A percentile compares a stretch with the other conserved stretches of the same genome.
Evolutionary conservation across 2,113 vertebrate species (phyloP).

Genomic region (Neotoma lepida): DNA sequence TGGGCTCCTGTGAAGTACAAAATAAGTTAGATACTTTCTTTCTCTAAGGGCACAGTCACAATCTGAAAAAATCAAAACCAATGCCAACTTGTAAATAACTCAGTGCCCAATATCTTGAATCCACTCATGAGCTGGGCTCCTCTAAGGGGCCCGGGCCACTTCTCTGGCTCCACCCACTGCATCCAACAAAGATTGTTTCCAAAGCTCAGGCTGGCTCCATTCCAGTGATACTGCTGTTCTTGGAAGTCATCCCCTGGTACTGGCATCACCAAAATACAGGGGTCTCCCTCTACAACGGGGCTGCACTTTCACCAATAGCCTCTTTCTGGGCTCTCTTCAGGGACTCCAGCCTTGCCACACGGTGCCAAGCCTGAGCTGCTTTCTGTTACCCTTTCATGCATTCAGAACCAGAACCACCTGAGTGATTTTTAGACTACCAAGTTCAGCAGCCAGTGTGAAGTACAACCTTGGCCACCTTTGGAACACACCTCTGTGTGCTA

Average conservation of each 20-base stretch:
- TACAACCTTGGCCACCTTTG: neutral
- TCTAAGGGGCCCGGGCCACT: neutral
- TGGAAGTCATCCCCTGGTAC: neutral
- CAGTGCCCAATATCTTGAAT: neutral
- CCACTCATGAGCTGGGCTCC: neutral
- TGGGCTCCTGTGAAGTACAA: neutral
- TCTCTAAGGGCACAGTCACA: neutral
- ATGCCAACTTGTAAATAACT: neutral
- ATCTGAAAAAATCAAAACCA: neutral
- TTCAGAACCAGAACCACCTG: neutral
- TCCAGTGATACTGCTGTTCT: neutral
- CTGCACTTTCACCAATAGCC: neutral
- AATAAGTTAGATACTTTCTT: neutral
- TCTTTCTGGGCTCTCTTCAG: neutral
- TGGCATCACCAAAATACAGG: neutral
- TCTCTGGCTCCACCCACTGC: neutral
- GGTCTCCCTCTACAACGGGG: neutral
- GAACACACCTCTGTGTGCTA: neutral
- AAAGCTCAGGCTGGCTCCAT: neutral
- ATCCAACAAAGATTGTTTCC: neutral
- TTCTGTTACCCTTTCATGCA: neutral
- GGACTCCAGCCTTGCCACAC: neutral
- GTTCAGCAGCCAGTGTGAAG: neutral
- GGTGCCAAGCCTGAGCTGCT: neutral
- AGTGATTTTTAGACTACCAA: neutral